A percentile compares a stretch with the other conserved stretches of the same genome.
phyloP scores from a whole-genome alignment of 30 jellyfish, hydroid and myxozoan genomes.

The Aurelia coerulea region DNA sequence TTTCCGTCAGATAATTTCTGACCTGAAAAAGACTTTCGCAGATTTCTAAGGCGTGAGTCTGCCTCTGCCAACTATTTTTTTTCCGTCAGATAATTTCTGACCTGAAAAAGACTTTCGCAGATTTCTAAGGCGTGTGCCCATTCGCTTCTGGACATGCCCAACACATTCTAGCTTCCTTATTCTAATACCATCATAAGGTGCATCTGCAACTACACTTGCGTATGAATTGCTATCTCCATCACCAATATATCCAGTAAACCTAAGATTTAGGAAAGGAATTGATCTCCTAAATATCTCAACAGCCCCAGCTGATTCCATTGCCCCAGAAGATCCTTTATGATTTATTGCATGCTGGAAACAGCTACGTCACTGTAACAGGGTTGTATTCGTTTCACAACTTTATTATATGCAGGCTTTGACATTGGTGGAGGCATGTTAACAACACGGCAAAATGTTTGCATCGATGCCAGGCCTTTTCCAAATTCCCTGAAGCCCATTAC shows the following conservation, averaged over 20 bases:
- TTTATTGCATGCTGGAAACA: neutral
- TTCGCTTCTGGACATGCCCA: constrained; percentile 74
- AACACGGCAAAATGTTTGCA: too few species aligned
- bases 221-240: neutral
- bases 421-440: too few species aligned
- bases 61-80: constrained; percentile 61
- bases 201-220: neutral
- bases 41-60: constrained; percentile 45
- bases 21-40: constrained; percentile 10
- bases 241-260: constrained; percentile 18
- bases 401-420: too few species aligned
- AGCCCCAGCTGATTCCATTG: neutral
- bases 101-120: constrained; percentile 11
- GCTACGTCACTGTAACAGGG: too few species aligned
- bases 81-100: constrained; percentile 42
- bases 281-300: constrained; percentile 7
- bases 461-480: too few species aligned
- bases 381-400: too few species aligned
- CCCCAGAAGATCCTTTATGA: neutral
- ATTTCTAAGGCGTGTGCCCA: constrained; percentile 59
- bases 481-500: too few species aligned
- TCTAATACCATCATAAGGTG: neutral
- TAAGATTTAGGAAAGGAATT: neutral
- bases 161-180: constrained; percentile 38
- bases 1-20: constrained; percentile 46